Conservation (phyloP, 1,140 invertebrate genomes). For the Caerostris darwini region DNA sequence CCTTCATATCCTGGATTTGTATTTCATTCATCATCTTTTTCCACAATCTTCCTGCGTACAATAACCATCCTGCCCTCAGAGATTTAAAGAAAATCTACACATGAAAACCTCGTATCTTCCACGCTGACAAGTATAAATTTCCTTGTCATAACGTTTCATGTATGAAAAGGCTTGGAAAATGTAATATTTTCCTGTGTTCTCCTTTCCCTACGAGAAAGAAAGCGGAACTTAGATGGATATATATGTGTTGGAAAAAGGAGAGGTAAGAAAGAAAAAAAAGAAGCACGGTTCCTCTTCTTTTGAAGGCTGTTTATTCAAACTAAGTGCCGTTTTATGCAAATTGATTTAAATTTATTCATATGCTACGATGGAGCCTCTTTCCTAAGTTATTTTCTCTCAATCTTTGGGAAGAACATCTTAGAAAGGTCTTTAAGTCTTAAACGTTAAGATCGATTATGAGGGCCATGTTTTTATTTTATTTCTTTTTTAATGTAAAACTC, state of each 20-base stretch:
- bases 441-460: slow-evolving; percentile 71
- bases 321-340: slow-evolving; percentile 74
- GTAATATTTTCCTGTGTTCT: slow-evolving; percentile 67
- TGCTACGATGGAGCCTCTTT: not conserved
- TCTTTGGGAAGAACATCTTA: slow-evolving; percentile 11
- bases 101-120: slow-evolving; percentile 66
- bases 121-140: slow-evolving; percentile 76
- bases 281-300: not conserved
- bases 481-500: slow-evolving; percentile 23
- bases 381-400: slow-evolving; percentile 71
- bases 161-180: slow-evolving; percentile 65
- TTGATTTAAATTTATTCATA: slow-evolving; percentile 77
- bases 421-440: slow-evolving; percentile 75
- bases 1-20: slow-evolving; percentile 33
- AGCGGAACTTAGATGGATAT: slow-evolving; percentile 34
- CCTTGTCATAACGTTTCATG: slow-evolving; percentile 71
- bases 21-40: slow-evolving; percentile 43
- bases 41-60: slow-evolving; percentile 47
- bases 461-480: slow-evolving; percentile 10
- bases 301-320: slow-evolving; percentile 68
- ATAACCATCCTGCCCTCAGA: slow-evolving; percentile 36
- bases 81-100: slow-evolving; percentile 25
- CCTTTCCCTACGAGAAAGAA: slow-evolving; percentile 8
- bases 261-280: slow-evolving; percentile 6
- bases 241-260: not conserved